Evolutionary conservation across 2,113 vertebrate genomes (phyloP).

Genomic region (Chiloscyllium plagiosum): DNA sequence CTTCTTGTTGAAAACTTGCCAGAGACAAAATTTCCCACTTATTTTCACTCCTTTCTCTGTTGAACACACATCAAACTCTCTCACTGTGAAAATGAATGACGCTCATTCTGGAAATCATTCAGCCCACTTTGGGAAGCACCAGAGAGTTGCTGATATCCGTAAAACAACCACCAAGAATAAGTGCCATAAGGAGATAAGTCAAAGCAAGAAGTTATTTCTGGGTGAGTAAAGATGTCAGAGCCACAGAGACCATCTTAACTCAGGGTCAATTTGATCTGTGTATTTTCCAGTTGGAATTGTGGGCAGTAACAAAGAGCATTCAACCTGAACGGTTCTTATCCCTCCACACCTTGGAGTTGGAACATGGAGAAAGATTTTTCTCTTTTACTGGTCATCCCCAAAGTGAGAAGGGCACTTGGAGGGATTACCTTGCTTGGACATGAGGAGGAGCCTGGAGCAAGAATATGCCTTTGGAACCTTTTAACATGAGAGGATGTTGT

Average conservation of each 20-base stretch:
- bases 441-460: no score
- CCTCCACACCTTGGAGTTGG: not conserved
- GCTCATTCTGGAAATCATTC: not conserved
- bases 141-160: not conserved
- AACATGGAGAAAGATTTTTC: no score
- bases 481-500: no score
- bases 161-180: not conserved
- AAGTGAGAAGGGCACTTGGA: no score
- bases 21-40: not conserved
- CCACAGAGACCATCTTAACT: not conserved
- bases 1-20: conserved; percentile 7
- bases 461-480: no score
- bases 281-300: not conserved
- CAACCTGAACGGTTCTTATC: not conserved
- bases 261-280: not conserved
- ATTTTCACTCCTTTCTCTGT: not conserved
- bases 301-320: not conserved
- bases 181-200: not conserved
- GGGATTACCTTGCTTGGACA: no score
- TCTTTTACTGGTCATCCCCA: no score
- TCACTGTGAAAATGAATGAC: not conserved
- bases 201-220: not conserved
- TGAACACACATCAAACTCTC: not conserved
- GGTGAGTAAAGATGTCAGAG: not conserved
- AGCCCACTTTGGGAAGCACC: not conserved